A percentile compares a stretch with the other conserved stretches of the same genome.
Conservation (phyloP, 2,797 vertebrate species). For the Euthynnus affinis region DNA sequence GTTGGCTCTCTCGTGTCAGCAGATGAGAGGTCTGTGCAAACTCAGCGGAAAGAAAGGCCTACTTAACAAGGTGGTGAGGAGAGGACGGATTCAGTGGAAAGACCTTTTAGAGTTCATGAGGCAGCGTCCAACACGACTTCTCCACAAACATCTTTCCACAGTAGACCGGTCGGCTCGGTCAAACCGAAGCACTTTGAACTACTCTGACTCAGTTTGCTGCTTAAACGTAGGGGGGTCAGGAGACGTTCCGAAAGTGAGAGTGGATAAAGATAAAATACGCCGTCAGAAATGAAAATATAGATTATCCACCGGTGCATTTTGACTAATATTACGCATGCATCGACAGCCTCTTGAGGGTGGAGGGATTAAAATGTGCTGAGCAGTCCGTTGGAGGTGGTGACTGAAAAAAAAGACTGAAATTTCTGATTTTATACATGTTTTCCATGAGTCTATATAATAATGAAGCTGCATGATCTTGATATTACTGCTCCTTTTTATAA, state of each 20-base stretch:
- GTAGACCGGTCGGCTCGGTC: neutral
- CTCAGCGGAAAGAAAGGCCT: constrained; percentile 51
- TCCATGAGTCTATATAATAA: too few species aligned
- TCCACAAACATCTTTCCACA: constrained; percentile 8
- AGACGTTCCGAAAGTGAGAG: neutral
- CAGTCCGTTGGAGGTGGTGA: neutral
- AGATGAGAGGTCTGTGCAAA: constrained; percentile 38
- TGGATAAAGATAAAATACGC: neutral
- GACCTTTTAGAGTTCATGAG: constrained; percentile 13
- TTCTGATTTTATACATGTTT: too few species aligned
- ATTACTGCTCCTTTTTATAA: too few species aligned
- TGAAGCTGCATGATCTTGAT: too few species aligned
- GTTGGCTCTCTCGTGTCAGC: constrained; percentile 31
- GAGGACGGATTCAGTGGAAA: constrained; percentile 26
- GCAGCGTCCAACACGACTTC: neutral
- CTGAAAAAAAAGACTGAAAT: too few species aligned
- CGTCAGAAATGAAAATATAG: neutral
- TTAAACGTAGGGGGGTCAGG: neutral
- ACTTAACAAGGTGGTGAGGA: constrained; percentile 38
- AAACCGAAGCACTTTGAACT: neutral
- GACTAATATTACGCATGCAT: neutral
- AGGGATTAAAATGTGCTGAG: neutral
- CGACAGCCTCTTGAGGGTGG: neutral
- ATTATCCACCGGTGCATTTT: neutral
- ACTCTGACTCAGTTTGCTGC: constrained; percentile 19